phyloP scores from a whole-genome alignment of 2,888 invertebrate genomes.

The Cosmopolites sordidus region DNA sequence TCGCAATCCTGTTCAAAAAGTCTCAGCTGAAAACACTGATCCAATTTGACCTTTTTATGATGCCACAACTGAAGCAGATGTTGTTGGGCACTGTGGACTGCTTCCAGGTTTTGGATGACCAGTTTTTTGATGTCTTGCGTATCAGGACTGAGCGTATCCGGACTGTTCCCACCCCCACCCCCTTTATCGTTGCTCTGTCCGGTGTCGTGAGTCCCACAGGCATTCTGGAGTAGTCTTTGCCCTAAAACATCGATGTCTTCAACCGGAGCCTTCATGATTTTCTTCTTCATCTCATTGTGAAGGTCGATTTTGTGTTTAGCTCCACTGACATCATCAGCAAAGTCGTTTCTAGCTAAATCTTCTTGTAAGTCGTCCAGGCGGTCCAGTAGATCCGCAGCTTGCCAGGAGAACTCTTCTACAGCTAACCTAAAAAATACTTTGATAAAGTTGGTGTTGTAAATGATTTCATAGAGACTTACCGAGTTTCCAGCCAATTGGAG shows the following conservation, averaged over 20 bases:
- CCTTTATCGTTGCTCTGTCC: constrained; percentile 43
- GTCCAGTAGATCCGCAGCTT: constrained; percentile 88
- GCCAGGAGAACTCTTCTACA: constrained; percentile 94
- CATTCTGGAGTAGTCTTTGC: constrained; percentile 64
- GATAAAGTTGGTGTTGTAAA: no score
- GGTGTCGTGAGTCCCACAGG: constrained; percentile 50
- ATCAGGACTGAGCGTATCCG: constrained; percentile 60
- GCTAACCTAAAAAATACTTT: constrained; percentile 54
- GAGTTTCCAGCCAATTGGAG: constrained; percentile 93
- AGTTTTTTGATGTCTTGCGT: constrained; percentile 60
- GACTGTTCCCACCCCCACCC: constrained; percentile 63
- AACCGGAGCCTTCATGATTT: constrained; percentile 88
- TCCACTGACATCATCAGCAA: constrained; percentile 90
- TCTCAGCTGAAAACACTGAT: constrained; percentile 93
- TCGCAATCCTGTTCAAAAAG: constrained; percentile 97
- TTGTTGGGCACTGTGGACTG: constrained; percentile 85
- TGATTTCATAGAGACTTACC: constrained; percentile 49
- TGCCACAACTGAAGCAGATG: constrained; percentile 93
- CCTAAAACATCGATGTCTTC: constrained; percentile 90
- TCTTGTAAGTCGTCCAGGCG: constrained; percentile 90
- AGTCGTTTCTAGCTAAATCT: constrained; percentile 87
- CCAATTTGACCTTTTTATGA: constrained; percentile 87
- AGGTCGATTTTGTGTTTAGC: constrained; percentile 89
- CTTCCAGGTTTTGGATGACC: constrained; percentile 77
- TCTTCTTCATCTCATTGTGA: constrained; percentile 90